Conservation (phyloP, 2,113 vertebrate genomes). For the Laterallus jamaicensis region DNA sequence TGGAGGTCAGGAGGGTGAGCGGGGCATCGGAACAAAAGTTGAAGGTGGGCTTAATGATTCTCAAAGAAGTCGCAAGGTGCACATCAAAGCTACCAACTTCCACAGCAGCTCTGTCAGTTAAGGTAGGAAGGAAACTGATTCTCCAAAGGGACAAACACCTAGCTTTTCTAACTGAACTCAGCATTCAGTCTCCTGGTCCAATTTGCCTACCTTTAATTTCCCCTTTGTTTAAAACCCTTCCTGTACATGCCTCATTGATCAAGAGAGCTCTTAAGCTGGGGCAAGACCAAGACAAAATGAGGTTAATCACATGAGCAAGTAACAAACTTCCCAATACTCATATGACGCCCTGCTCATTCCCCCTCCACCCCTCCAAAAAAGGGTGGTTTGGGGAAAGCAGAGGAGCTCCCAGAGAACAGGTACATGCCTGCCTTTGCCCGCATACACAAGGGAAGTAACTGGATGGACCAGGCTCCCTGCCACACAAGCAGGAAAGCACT, state of each 20-base stretch:
- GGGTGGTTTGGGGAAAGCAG: background rate
- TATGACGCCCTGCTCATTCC: background rate
- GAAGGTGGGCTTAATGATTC: background rate
- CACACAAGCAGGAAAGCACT: background rate
- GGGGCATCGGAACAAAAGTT: background rate
- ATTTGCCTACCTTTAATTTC: background rate
- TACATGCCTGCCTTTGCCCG: fast-evolving
- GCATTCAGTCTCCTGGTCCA: background rate
- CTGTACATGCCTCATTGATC: fast-evolving
- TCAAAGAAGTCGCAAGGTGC: fast-evolving
- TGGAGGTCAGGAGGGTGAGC: background rate
- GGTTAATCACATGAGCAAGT: background rate
- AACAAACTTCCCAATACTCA: background rate
- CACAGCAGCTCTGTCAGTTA: background rate
- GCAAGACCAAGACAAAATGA: background rate
- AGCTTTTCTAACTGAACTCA: background rate
- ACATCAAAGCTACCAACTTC: background rate
- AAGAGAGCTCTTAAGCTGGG: background rate
- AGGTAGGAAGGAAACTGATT: background rate
- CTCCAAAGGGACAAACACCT: background rate
- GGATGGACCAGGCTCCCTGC: background rate
- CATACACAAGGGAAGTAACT: fast-evolving
- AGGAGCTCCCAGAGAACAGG: background rate
- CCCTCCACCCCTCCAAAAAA: background rate
- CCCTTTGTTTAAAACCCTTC: background rate